A percentile compares a stretch with the other conserved stretches of the same genome.
These are phyloP conservation scores for Osmoderma eremita DNA, from an alignment of 2,888 invertebrate genomes.

Conservation along the genomic window DNA sequence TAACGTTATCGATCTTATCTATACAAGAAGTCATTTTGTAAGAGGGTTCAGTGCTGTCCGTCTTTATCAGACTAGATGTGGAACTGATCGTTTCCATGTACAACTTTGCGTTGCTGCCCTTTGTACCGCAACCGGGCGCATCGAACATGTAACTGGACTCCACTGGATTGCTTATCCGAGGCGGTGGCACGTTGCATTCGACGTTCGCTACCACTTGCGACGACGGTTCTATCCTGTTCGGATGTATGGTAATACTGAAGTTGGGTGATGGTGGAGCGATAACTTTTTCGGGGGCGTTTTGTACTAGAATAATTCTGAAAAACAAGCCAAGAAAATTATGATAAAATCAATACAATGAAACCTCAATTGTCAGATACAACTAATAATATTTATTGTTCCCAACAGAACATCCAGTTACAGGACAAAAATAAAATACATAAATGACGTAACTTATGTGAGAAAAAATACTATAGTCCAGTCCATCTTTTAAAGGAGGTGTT, in stretches of 20 bases:
- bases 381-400: too few relatives aligned
- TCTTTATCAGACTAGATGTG: conserved; percentile 44
- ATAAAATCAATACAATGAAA: too few relatives aligned
- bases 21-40: conserved; percentile 37
- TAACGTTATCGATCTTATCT: conserved; percentile 42
- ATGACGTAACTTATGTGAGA: too few relatives aligned
- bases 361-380: too few relatives aligned
- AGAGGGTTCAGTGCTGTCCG: conserved; percentile 41
- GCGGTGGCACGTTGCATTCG: conserved; percentile 67
- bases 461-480: too few relatives aligned
- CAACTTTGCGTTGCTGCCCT: conserved; percentile 32
- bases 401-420: too few relatives aligned
- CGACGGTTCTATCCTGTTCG: conserved; percentile 53
- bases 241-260: conserved; percentile 49
- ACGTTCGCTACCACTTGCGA: conserved; percentile 73
- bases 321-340: not conserved
- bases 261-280: conserved; percentile 72
- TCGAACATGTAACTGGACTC: conserved; percentile 60
- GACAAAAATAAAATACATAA: too few relatives aligned
- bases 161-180: conserved; percentile 50
- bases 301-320: conserved; percentile 87
- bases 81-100: conserved; percentile 43
- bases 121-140: conserved; percentile 44
- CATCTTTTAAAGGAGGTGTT: too few relatives aligned
- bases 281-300: conserved; percentile 90